Evolutionary conservation across 2,888 invertebrate species (phyloP), one percentile per base, ranked within the genome.

Genomic region (Ormyrus pomaceus): DNA sequence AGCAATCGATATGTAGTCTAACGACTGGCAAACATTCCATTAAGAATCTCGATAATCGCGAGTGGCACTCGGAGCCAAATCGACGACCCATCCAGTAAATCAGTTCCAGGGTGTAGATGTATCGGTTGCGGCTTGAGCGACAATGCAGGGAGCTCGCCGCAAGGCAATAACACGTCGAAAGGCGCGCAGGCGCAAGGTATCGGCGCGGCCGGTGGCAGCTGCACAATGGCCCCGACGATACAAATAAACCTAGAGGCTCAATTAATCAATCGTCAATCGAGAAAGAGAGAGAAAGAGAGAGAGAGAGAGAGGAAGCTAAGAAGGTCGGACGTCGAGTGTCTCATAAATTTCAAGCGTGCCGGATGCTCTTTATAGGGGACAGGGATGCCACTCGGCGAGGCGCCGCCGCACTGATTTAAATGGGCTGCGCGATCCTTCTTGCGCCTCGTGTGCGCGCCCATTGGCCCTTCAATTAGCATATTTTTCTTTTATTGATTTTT

Each of bases 211-310:
- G 58, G 50, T 85, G 85, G 84, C 82, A 65, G 71, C 82, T 80
- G 82, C 79, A 84, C 85, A 85, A 86, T 86, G 64, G 85, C 53
- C 19, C 8, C 74, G 77, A 59, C 83, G 84, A 84, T 84, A 85
- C 84, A 85, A 84, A 86, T 85, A 83, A 85, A 86, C 85, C 83
- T 84, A 82, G 85, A 85, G 83, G 82, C 83, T 85, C 87, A 85
- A 87, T 88, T 87, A 87, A 88, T 88, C 87, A 88, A 86, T 84
- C 79, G 81, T 79, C 80, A 72, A 19, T 19, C 19, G 19, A 19
- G 19, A 19, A 19, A 19, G 19, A 19, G 19, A 19, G 19, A 19
- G 19, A 19, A 1, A 19, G 19, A 19, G 19, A 19, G 19, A 19
- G 19, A 19, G 19, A 19, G 19, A 19, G 19, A 66, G 69, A 74